These are phyloP conservation scores for Okamejei kenojei DNA, from an alignment of 2,797 vertebrate species.

Conservation along the genomic window DNA sequence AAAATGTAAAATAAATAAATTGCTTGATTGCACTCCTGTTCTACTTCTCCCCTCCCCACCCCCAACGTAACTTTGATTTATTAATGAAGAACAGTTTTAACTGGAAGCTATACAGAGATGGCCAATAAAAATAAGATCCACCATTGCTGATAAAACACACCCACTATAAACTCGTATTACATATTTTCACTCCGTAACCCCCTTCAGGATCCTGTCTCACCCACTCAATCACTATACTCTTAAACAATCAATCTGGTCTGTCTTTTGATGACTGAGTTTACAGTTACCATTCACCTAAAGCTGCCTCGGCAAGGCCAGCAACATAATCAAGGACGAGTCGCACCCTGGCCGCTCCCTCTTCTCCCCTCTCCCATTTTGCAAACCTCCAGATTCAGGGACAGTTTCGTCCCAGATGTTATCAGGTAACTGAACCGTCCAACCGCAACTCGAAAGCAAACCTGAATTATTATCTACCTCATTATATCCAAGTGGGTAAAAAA, in stretches of 20 bases:
- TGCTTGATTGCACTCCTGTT: neutral
- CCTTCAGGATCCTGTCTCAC: neutral
- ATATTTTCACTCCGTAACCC: neutral
- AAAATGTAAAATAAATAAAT: neutral
- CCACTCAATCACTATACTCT: neutral
- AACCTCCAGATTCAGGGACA: too few species aligned
- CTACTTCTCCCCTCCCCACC: too few species aligned
- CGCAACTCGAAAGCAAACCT: too few species aligned
- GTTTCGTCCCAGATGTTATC: too few species aligned
- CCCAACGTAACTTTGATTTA: neutral
- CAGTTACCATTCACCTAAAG: neutral
- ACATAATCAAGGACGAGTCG: too few species aligned
- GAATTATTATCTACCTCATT: too few species aligned
- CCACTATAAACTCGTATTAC: neutral
- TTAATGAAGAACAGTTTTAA: neutral
- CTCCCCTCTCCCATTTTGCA: too few species aligned
- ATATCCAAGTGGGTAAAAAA: too few species aligned
- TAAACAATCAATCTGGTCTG: too few species aligned
- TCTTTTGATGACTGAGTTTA: neutral
- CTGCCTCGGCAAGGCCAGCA: neutral
- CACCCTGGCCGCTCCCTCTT: too few species aligned
- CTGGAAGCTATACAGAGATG: neutral
- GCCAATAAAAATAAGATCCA: neutral
- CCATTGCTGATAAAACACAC: neutral
- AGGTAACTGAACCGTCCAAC: too few species aligned